phyloP scores from a whole-genome alignment of 2,113 vertebrate genomes.

The Phainopepla nitens region DNA sequence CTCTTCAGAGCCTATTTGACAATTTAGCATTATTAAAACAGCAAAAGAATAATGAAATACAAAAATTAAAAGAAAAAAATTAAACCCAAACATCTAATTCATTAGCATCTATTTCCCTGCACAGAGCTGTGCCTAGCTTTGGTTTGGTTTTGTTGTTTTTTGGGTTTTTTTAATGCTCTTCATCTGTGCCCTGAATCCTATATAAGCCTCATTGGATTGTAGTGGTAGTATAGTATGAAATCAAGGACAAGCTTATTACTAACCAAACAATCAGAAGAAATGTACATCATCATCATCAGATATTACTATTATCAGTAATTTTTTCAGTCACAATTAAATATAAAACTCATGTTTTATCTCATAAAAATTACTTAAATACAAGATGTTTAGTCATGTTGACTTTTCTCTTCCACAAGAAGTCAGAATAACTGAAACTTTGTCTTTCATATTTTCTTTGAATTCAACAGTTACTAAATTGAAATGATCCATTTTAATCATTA shows the following conservation, averaged over 20 bases:
- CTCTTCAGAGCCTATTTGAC: neutral
- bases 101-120: neutral
- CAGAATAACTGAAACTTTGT: neutral
- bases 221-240: neutral
- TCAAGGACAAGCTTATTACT: neutral
- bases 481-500: neutral
- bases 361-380: neutral
- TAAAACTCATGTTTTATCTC: neutral
- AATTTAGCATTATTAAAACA: neutral
- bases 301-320: neutral
- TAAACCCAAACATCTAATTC: neutral
- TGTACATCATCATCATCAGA: neutral
- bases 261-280: neutral
- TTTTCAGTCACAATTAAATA: neutral
- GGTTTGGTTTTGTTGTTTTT: neutral
- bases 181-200: neutral
- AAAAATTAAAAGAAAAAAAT: neutral
- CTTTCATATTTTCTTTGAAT: neutral
- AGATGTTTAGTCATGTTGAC: neutral
- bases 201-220: neutral
- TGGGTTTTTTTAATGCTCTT: neutral
- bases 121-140: neutral
- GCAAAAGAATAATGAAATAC: neutral
- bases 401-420: neutral
- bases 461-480: neutral